phyloP scores from a whole-genome alignment of 2,888 invertebrate species.

The Dimorphilus gyrociliatus region DNA sequence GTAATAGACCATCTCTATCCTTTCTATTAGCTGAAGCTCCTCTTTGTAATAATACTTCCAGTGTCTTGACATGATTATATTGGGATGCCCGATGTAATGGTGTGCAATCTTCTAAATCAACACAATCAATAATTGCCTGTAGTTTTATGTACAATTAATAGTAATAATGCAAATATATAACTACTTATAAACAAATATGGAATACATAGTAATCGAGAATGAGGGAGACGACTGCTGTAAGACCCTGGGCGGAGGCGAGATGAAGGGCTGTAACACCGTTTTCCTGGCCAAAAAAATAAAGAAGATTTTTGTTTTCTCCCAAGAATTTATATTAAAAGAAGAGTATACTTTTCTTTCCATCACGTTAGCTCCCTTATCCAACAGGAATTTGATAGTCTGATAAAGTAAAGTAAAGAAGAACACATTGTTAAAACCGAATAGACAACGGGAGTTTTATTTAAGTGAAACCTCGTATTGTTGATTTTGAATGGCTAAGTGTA shows the following conservation, averaged over 20 bases:
- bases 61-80: conserved; percentile 28
- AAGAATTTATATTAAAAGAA: too few species aligned
- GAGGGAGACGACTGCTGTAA: conserved; percentile 9
- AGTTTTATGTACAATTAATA: too few species aligned
- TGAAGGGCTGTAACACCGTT: conserved; percentile 12
- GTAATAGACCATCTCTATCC: conserved; percentile 13
- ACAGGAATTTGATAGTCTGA: not conserved
- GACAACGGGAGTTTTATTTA: too few species aligned
- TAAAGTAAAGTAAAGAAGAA: not conserved
- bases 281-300: conserved; percentile 9
- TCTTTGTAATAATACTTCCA: too few species aligned
- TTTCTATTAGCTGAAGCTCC: conserved; percentile 12
- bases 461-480: conserved; percentile 9
- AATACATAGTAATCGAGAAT: conserved; percentile 10
- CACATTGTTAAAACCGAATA: too few species aligned
- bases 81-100: conserved; percentile 38
- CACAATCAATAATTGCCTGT: too few species aligned
- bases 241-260: conserved; percentile 11
- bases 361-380: not conserved
- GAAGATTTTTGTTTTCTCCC: too few species aligned
- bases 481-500: conserved; percentile 14
- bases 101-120: too few species aligned
- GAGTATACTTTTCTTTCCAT: not conserved
- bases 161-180: too few species aligned
- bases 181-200: too few species aligned